These are phyloP conservation scores for Chelonia mydas DNA, from an alignment of 2,797 vertebrate species.

Conservation along the genomic window DNA sequence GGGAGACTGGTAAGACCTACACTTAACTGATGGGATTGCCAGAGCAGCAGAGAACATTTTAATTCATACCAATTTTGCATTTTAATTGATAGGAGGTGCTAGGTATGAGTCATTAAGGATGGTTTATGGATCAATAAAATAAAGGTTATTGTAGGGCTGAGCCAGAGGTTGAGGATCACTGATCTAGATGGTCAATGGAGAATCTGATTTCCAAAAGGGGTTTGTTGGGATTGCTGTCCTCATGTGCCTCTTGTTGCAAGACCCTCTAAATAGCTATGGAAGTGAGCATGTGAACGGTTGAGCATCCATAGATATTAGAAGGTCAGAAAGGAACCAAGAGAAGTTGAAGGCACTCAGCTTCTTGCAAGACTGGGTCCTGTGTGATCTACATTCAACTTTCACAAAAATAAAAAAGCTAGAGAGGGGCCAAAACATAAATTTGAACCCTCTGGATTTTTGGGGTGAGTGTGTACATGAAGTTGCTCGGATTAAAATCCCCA, in stretches of 20 bases:
- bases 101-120: neutral
- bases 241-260: neutral
- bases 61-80: neutral
- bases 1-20: neutral
- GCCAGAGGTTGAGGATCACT: neutral
- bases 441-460: neutral
- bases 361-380: neutral
- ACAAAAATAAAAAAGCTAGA: neutral
- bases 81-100: neutral
- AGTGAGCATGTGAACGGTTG: neutral
- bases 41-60: neutral
- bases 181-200: neutral
- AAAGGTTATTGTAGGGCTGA: neutral
- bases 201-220: neutral
- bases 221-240: neutral
- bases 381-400: neutral
- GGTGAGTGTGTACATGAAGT: neutral
- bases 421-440: neutral
- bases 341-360: neutral
- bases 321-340: too few species aligned
- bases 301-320: neutral
- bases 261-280: neutral
- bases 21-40: neutral
- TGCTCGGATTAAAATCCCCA: neutral
- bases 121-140: neutral